Percentiles rank a stretch among this genome's conserved stretches.
These are phyloP conservation scores for Euura saliciscinereae DNA, from an alignment of 1,140 invertebrate genomes.

Conservation along the genomic window DNA sequence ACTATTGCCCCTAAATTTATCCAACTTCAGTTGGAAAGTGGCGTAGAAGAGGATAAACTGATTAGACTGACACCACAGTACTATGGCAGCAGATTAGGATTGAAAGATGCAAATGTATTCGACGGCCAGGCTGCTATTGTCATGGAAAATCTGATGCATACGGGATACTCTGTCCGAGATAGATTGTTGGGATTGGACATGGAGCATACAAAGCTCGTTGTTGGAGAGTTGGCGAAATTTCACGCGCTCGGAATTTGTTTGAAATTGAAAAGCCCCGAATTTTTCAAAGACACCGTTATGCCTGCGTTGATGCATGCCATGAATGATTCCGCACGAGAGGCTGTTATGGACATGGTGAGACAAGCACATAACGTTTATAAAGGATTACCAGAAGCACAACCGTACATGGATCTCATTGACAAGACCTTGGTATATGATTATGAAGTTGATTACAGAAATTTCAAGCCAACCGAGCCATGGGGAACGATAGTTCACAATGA, in stretches of 20 bases:
- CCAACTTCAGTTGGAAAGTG: slow-evolving; percentile 57
- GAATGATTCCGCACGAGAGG: slow-evolving; percentile 37
- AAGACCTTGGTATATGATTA: slow-evolving; percentile 37
- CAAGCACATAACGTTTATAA: slow-evolving; percentile 41
- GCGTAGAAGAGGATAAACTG: slow-evolving; percentile 48
- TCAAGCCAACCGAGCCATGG: slow-evolving; percentile 49
- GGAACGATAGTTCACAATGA: slow-evolving; percentile 65
- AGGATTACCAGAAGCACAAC: slow-evolving; percentile 35
- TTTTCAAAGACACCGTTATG: slow-evolving; percentile 51
- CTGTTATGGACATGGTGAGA: slow-evolving; percentile 44
- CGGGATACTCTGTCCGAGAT: slow-evolving; percentile 60
- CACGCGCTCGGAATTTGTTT: slow-evolving; percentile 64
- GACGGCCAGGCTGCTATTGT: slow-evolving; percentile 63
- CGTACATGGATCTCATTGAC: slow-evolving; percentile 35
- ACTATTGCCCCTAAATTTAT: slow-evolving; percentile 57
- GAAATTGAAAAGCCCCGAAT: slow-evolving; percentile 57
- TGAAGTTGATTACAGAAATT: slow-evolving; percentile 27
- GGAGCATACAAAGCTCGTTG: slow-evolving; percentile 56
- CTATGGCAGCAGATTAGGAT: slow-evolving; percentile 62
- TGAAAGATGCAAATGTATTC: slow-evolving; percentile 54
- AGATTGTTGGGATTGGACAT: slow-evolving; percentile 60
- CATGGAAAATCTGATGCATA: slow-evolving; percentile 63
- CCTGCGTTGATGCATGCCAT: slow-evolving; percentile 26
- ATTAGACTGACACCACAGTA: slow-evolving; percentile 58
- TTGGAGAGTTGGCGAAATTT: slow-evolving; percentile 61